Evolutionary conservation across 1,140 invertebrate genomes (phyloP).

Genomic region (Pseudachorutes palmiensis): DNA sequence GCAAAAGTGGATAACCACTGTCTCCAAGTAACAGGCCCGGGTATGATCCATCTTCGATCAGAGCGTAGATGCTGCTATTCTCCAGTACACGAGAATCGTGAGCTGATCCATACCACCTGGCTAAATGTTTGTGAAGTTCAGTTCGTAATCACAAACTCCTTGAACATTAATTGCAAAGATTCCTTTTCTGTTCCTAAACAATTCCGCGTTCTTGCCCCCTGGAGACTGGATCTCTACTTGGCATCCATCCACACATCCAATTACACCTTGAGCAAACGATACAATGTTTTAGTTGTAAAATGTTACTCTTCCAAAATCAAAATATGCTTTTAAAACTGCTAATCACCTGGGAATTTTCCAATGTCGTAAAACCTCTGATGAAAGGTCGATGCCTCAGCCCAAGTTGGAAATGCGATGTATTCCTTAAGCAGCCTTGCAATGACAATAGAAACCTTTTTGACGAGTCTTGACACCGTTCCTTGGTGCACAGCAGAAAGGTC

Average conservation of each 20-base stretch:
- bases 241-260: slow-evolving; percentile 37
- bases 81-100: slow-evolving; percentile 31
- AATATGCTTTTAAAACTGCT: background rate
- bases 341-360: slow-evolving; percentile 23
- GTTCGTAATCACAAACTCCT: slow-evolving; percentile 30
- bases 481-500: background rate
- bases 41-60: background rate
- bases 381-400: background rate
- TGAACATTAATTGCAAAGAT: slow-evolving; percentile 38
- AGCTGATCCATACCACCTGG: slow-evolving; percentile 37
- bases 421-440: background rate
- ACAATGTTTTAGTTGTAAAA: background rate
- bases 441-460: slow-evolving; percentile 7
- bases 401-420: slow-evolving; percentile 13
- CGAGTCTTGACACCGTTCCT: slow-evolving; percentile 10
- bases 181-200: slow-evolving; percentile 38
- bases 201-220: slow-evolving; percentile 38
- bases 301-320: background rate
- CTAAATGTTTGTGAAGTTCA: slow-evolving; percentile 34
- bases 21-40: slow-evolving; percentile 24
- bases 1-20: slow-evolving; percentile 18
- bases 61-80: background rate
- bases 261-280: slow-evolving; percentile 19
- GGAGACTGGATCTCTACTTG: slow-evolving; percentile 37
- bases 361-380: slow-evolving; percentile 13